Evolutionary conservation across 1,140 invertebrate genomes (phyloP), one percentile per base, ranked within the genome.

Genomic region (Drosophila paulistorum): DNA sequence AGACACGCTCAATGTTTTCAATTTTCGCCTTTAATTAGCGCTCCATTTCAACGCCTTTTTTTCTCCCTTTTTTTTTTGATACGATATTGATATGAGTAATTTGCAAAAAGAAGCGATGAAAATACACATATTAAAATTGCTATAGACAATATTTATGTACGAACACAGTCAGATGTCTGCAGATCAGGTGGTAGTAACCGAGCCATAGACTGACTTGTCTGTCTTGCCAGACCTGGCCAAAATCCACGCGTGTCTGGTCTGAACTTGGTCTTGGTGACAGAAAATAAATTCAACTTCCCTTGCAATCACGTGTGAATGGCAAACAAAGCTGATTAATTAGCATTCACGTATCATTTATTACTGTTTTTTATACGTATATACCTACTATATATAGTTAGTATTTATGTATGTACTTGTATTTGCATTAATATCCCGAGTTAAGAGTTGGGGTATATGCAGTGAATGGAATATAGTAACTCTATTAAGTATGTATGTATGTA

Each of bases 11-110:
- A 79, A 79, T 86, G 79, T 77, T 87, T 82, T 86, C 75, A 82
- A 86, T 85, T 85, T 82, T 85, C 82, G 79, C 82, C 83, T 87
- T 61, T 79, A 85, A 85, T 87, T 86, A 86, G 71, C 82, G 79
- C 61, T 51, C 17, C 45, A 51, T 51, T 51, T 51, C 45, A 23
- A 23, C 45, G 45, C 45, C 45, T 51, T 59, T 69, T 68, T 37
- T 37, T 26, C 26, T 26, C 26, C 30, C 35, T 37, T 37, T 37
- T 11, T 37, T 37, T 35, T 9, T 35, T 35, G 5, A 10, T 37
- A 9, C 7, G 65, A 48, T 77, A 48, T 71, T 69, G 74, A 68
- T 73, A 70, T 70, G 79, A 69, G 63, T 76, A 73, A 86, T 87
- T 79, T 74, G 66, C 68, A 26, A 66, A 70, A 26, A 26, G 23